Percentiles rank a stretch among this genome's conserved stretches.
These are phyloP conservation scores for Brachyptera risi DNA, from an alignment of 2,888 invertebrate species.

Conservation along the genomic window DNA sequence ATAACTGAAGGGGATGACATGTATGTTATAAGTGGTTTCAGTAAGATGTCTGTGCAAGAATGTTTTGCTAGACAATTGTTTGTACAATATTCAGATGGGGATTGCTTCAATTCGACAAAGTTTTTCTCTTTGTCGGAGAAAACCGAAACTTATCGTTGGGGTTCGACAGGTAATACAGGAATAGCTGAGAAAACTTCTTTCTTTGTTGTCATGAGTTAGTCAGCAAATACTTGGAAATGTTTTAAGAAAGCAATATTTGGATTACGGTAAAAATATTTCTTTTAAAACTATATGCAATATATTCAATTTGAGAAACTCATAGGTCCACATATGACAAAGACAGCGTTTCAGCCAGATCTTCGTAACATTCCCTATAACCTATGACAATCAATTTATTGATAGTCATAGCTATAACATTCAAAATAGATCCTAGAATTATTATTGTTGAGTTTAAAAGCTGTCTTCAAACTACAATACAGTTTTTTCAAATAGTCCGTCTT, in stretches of 20 bases:
- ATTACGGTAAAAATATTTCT: no score
- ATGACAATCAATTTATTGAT: not conserved
- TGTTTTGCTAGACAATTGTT: conserved; percentile 13
- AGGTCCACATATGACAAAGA: no score
- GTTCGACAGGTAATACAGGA: not conserved
- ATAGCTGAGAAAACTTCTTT: not conserved
- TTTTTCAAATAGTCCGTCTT: no score
- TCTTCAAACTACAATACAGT: not conserved
- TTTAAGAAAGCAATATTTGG: no score
- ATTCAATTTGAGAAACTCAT: no score
- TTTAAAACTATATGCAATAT: no score
- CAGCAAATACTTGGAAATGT: no score
- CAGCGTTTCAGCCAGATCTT: not conserved
- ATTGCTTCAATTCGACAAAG: not conserved
- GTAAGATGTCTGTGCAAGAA: conserved; percentile 7
- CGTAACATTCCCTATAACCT: not conserved
- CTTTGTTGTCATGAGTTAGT: conserved; percentile 13
- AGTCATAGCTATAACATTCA: not conserved
- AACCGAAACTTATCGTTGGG: not conserved
- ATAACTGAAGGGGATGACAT: not conserved
- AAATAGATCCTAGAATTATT: not conserved
- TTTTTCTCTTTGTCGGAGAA: conserved; percentile 11
- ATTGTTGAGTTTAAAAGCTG: not conserved
- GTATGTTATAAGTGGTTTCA: not conserved
- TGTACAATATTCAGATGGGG: not conserved